A percentile compares a stretch with the other conserved stretches of the same genome.
These are phyloP conservation scores for Caenorhabditis sp. DNA, from an alignment of 2,888 invertebrate species.

Conservation along the genomic window DNA sequence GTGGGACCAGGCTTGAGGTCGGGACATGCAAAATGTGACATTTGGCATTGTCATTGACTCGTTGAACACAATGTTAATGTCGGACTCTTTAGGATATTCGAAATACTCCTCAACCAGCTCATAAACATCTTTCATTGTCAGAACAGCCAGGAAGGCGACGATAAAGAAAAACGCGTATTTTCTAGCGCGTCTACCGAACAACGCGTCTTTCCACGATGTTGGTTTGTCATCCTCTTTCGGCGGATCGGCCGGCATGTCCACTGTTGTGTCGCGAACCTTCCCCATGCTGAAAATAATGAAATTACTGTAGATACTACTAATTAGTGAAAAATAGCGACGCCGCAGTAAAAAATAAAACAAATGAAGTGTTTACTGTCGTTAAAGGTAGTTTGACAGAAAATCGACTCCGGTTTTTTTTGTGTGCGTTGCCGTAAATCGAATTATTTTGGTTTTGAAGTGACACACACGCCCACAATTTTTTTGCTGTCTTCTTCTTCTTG, in stretches of 20 bases:
- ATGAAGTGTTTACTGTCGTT: not conserved
- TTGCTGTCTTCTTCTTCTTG: too few relatives aligned
- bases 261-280: conserved; percentile 23
- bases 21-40: conserved; percentile 69
- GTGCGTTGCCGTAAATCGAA: conserved; percentile 2
- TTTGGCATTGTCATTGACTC: conserved; percentile 69
- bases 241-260: conserved; percentile 23
- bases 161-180: conserved; percentile 67
- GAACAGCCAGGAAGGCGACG: conserved; percentile 64
- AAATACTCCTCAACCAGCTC: conserved; percentile 65
- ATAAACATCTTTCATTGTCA: conserved; percentile 66
- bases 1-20: conserved; percentile 67
- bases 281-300: conserved; percentile 47
- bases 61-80: conserved; percentile 68
- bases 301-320: too few relatives aligned
- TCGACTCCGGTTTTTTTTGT: not conserved
- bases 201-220: conserved; percentile 49
- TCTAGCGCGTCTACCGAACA: conserved; percentile 55
- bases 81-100: conserved; percentile 65
- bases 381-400: not conserved
- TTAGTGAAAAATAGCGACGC: not conserved
- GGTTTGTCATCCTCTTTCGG: conserved; percentile 33
- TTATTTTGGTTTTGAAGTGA: conserved; percentile 1
- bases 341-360: not conserved
- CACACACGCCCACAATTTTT: not conserved